Percentiles rank a stretch among this genome's conserved stretches.
These are phyloP conservation scores for Oncorhynchus mykiss DNA, from an alignment of 2,113 vertebrate genomes.

Conservation along the genomic window DNA sequence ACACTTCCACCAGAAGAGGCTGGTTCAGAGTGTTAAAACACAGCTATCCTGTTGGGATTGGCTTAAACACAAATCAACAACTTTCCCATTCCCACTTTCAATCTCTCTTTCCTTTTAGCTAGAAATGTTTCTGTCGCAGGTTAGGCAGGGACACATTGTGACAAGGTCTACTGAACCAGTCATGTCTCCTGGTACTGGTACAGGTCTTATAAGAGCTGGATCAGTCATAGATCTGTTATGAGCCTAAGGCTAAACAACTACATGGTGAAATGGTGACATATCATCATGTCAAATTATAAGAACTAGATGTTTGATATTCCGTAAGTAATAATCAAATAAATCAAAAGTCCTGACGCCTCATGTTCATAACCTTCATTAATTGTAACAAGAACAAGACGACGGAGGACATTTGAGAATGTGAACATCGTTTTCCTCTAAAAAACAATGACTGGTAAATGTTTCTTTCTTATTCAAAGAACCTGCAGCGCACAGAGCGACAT, in stretches of 20 bases:
- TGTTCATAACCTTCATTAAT: too few relatives aligned
- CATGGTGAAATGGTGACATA: conserved; percentile 28
- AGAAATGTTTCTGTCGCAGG: background rate
- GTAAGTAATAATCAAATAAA: conserved; percentile 16
- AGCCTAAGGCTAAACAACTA: conserved; percentile 11
- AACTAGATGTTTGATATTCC: conserved; percentile 40
- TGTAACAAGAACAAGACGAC: too few relatives aligned
- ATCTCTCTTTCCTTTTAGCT: background rate
- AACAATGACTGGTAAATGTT: conserved; percentile 14
- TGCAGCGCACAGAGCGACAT: too few relatives aligned
- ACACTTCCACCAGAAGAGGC: conserved; percentile 23
- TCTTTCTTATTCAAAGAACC: conserved; percentile 7
- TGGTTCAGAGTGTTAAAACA: conserved; percentile 16
- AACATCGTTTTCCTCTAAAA: too few relatives aligned
- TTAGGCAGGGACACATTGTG: background rate
- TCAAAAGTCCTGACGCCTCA: conserved; percentile 3
- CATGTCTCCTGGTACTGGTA: background rate
- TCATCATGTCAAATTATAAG: conserved; percentile 37
- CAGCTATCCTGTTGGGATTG: conserved; percentile 24
- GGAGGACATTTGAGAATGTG: too few relatives aligned
- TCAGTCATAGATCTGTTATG: background rate
- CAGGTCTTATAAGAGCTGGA: background rate
- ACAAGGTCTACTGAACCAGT: background rate
- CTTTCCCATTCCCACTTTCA: conserved; percentile 11
- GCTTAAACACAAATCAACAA: conserved; percentile 36